Base-by-base conservation (phyloP, 2,113 vertebrate genomes). In the Emydocephalus ijimae region DNA sequence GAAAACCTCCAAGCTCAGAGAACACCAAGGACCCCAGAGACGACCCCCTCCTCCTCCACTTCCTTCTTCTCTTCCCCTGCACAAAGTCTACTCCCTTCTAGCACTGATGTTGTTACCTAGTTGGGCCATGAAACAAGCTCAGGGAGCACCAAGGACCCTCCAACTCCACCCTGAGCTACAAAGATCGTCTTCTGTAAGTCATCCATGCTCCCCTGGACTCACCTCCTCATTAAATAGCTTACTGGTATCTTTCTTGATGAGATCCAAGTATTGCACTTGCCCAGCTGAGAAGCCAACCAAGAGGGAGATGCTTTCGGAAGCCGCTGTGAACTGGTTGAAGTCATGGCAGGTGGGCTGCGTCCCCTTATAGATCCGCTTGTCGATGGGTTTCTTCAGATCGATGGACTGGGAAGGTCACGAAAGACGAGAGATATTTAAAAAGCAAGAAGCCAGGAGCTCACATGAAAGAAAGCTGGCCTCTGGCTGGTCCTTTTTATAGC, bases 201-300 rank as follows among this genome's bases (percentile, higher is more conserved):
- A 54, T 2, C 4, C 11, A 5, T 4, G 18, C 52, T 85, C 6
- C 23, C 23, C n/a, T 23, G 5, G 3, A 85, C 43, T 93, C 95
- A 99, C 98, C 98, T 99, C 98, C 97, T 99, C 98, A 0, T 99
- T 99, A 96, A 99, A 99, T 54, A 99, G 98, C 91, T 98, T 98
- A 93, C 98, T 98, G 95, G 98, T 98, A 74, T 99, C 99, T 95
- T 99, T 99, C 97, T 98, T 99, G 94, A 98, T 99, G 64, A 99
- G 99, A 96, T 99, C 98, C 52, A 99, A 97, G 95, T 98, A 98
- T 96, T 99, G 99, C 93, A 99, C 98, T 94, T 99, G 98, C 1
- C 99, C 98, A 0, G 98, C 98, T 0, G 98, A 99, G 97, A 99
- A 99, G 3, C 99, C 99, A 86, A 99, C 98, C 5, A 99, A 97